Conservation (phyloP, 2,797 vertebrate species). For the Sciaenops ocellatus region DNA sequence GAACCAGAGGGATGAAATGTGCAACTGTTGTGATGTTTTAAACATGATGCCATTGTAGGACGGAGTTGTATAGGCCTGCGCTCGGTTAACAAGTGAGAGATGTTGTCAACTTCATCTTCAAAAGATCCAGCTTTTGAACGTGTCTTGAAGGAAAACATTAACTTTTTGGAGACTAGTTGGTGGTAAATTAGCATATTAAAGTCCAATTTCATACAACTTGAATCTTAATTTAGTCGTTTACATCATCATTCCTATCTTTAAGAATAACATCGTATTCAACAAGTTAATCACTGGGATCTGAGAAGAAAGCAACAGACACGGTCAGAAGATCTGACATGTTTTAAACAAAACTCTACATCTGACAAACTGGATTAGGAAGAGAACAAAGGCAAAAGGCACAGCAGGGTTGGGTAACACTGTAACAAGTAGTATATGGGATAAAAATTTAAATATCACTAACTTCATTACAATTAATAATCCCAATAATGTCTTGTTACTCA, state of each 20-base stretch:
- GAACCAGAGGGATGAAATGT: conserved; percentile 33
- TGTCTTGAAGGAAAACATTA: background rate
- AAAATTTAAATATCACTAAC: no score
- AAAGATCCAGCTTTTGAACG: background rate
- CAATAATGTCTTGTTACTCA: background rate
- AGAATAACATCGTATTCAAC: background rate
- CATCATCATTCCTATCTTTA: background rate
- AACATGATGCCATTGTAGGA: conserved; percentile 41
- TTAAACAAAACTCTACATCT: background rate
- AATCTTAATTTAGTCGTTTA: background rate
- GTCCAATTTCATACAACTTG: background rate
- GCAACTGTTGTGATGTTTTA: conserved; percentile 54
- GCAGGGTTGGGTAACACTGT: background rate
- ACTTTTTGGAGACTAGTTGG: background rate
- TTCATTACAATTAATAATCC: no score
- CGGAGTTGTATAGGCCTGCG: background rate
- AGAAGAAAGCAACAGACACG: background rate
- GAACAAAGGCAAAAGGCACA: no score
- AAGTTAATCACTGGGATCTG: background rate
- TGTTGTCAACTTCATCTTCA: no score
- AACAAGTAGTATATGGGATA: background rate
- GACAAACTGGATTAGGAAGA: background rate
- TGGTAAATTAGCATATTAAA: background rate
- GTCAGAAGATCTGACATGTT: background rate
- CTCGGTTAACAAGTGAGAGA: conserved; percentile 11